Base-by-base conservation (phyloP, 1,140 invertebrate genomes). In the Phymorhynchus buccinoides region DNA sequence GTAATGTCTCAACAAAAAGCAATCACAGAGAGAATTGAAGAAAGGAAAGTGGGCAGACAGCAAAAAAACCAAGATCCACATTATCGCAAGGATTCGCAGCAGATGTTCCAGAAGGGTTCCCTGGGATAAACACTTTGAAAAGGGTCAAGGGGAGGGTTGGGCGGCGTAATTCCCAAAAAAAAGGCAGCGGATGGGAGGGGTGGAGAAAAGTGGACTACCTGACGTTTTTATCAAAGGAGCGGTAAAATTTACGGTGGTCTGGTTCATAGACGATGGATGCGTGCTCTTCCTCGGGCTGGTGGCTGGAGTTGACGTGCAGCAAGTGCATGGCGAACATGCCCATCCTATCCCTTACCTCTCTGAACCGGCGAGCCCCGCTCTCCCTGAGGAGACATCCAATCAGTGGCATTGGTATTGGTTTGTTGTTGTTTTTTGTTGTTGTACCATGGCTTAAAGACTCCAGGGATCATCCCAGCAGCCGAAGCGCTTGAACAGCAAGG, bases 341-440 rank as follows among this genome's bases (percentile, higher is more conserved):
- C 73, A 75, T 41, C 73, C 73, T 75, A 75, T 75, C 73, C 37
- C 73, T 75, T 75, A 75, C 73, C 73, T 75, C 73, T 30, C 73
- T 75, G 37, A 75, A 75, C 73, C 73, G 39, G 73, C 73, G 73
- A 37, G 35, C 35, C 37, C 73, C 73, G 18, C 73, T 75, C 73
- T n/a, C 37, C 27, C 73, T 75, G 73, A 14, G 16, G 27, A 75
- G 37, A 75, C 16, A 66, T n/a, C n/a, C n/a, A n/a, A n/a, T n/a
- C n/a, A n/a, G n/a, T 52, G 48, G 7, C 22, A 22, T 52, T 52
- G 48, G 7, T 52, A 22, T 52, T 52, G 48, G 7, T 52, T 52
- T 52, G 48, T 52, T 52, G 48, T 52, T 52, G 48, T 52, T 52
- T 7, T 52, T 52, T 7, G 9, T n/a, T n/a, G n/a, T n/a, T n/a